Evolutionary conservation across 2,888 invertebrate species (phyloP).

Genomic region (Polia nebulosa): DNA sequence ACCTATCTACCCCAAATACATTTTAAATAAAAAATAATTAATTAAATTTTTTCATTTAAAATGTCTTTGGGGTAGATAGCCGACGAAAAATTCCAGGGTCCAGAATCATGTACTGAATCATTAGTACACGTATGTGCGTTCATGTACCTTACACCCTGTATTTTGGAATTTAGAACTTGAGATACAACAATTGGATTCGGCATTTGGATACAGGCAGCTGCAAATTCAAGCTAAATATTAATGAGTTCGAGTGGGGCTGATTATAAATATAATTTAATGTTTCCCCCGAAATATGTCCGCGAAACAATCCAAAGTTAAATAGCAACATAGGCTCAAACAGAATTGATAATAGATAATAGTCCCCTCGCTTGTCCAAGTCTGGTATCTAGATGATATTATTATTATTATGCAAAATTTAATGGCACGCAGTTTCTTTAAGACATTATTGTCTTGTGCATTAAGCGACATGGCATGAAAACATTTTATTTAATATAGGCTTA

Average conservation of each 20-base stretch:
- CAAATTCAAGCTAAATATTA: neutral
- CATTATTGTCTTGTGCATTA: conserved; percentile 72
- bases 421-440: conserved; percentile 74
- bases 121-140: no score
- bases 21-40: no score
- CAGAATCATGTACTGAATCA: no score
- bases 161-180: neutral
- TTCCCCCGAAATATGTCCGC: neutral
- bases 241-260: neutral
- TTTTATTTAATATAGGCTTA: conserved; percentile 2
- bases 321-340: neutral
- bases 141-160: no score
- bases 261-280: neutral
- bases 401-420: conserved; percentile 70
- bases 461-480: conserved; percentile 42
- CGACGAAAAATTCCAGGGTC: no score
- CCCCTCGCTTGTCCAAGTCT: conserved; percentile 35
- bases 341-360: conserved; percentile 34
- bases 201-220: neutral
- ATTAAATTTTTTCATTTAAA: no score
- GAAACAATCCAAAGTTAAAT: neutral
- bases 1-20: no score
- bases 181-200: neutral
- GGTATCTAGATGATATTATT: conserved; percentile 58
- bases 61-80: no score